Conservation (phyloP, 2,797 vertebrate species). For the Helostoma temminkii region DNA sequence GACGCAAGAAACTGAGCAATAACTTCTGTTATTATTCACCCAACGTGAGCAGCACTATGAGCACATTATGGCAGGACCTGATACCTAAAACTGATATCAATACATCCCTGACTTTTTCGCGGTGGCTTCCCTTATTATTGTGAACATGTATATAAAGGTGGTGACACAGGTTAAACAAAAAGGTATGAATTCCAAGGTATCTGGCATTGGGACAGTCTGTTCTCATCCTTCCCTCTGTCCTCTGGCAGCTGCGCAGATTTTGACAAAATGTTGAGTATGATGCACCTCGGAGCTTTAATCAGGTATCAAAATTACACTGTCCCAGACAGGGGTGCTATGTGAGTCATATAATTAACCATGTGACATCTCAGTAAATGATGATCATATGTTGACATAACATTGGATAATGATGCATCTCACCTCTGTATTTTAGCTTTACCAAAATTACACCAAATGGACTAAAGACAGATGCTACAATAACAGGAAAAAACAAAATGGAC, state of each 20-base stretch:
- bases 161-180: neutral
- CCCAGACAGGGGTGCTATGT: neutral
- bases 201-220: constrained; percentile 4
- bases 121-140: constrained; percentile 37
- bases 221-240: neutral
- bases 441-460: constrained; percentile 11
- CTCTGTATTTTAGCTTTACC: constrained; percentile 10
- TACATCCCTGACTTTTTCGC: too few species aligned
- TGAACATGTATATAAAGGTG: constrained; percentile 4
- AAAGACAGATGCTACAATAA: constrained; percentile 16
- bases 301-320: constrained; percentile 2
- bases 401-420: constrained; percentile 1
- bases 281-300: constrained; percentile 6
- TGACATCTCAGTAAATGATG: neutral
- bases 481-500: constrained; percentile 13
- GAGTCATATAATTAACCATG: constrained; percentile 20
- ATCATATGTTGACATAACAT: constrained; percentile 24
- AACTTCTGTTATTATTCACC: too few species aligned
- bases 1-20: too few species aligned
- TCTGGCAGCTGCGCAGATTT: neutral
- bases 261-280: neutral
- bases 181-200: constrained; percentile 4
- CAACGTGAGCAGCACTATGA: too few species aligned
- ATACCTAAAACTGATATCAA: too few species aligned
- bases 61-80: too few species aligned